These are phyloP conservation scores for Cloeon dipterum DNA, from an alignment of 2,888 invertebrate genomes.

Conservation along the genomic window DNA sequence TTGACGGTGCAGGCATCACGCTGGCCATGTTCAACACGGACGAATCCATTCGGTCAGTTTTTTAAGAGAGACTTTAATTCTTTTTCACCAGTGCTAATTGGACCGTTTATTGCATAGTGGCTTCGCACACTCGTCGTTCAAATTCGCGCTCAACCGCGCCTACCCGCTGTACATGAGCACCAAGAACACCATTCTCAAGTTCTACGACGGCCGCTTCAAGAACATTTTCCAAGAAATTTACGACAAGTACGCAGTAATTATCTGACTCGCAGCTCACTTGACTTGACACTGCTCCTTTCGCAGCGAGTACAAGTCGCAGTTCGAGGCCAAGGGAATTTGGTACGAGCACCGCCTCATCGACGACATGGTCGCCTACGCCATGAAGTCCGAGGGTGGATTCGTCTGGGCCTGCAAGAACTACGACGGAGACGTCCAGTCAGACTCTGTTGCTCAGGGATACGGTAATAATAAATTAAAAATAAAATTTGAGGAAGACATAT, in stretches of 20 bases:
- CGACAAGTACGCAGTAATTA: constrained; percentile 23
- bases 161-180: constrained; percentile 88
- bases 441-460: constrained; percentile 92
- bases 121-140: constrained; percentile 88
- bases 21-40: constrained; percentile 95
- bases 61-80: not conserved
- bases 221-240: constrained; percentile 94
- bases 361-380: constrained; percentile 95
- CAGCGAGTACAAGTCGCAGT: constrained; percentile 59
- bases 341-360: constrained; percentile 97
- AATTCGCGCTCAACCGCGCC: constrained; percentile 62
- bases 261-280: too few relatives aligned
- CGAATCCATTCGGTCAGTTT: constrained; percentile 38
- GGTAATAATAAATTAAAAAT: constrained; percentile 18
- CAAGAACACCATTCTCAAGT: constrained; percentile 90
- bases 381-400: constrained; percentile 97
- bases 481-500: too few relatives aligned
- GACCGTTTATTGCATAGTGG: constrained; percentile 24
- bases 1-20: constrained; percentile 72
- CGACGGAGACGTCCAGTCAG: constrained; percentile 97
- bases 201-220: constrained; percentile 90
- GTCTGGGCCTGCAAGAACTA: constrained; percentile 99
- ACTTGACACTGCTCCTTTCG: constrained; percentile 1
- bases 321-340: constrained; percentile 74
- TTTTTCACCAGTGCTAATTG: not conserved